Evolutionary conservation across 2,113 vertebrate genomes (phyloP), one percentile per base, ranked within the genome.

Genomic region (Plectropomus leopardus): DNA sequence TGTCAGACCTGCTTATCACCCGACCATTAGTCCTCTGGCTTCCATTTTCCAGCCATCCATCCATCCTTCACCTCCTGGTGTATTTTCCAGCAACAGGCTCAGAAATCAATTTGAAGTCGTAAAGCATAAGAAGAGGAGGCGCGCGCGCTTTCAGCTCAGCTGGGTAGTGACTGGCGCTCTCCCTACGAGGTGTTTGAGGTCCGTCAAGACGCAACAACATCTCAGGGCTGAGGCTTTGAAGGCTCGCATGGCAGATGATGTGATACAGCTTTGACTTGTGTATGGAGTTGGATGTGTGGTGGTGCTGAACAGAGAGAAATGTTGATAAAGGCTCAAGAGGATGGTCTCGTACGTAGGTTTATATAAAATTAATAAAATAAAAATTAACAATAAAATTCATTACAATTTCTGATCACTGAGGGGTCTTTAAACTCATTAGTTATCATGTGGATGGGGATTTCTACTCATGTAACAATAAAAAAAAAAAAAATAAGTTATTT

Each of bases 101-200:
- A 45, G 69, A 79, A 93, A 91, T 92, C 87, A 89, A 92, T 93
- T 83, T 86, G 59, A 26, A 76, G 69, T 81, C 34, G 23, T 83
- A 73, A 76, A 80, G 81, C 76, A 75, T 42, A 59, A 17, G 76
- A 72, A 48, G 82, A 71, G 74, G 66, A 73, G 72, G 68, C 53
- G 67, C 9, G 14, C 7, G 50, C n/a, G 61, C 74, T 53, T 78
- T 75, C 65, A 26, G 81, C 67, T 64, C 42, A 68, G 80, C 53
- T 34, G 16, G 59, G 16, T 74, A 40, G 76, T 78, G 60, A 40
- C 78, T 78, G 60, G 30, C 17, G 0, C 76, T 45, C 30, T 80
- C 68, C 54, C 54, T 68, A 23, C 5, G 47, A 82, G 54, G 61
- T 30, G 60, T 74, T 44, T 23, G 16, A 70, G 72, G 50, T 34